Conservation (phyloP, 2,113 vertebrate genomes). For the Nanorana parkeri region DNA sequence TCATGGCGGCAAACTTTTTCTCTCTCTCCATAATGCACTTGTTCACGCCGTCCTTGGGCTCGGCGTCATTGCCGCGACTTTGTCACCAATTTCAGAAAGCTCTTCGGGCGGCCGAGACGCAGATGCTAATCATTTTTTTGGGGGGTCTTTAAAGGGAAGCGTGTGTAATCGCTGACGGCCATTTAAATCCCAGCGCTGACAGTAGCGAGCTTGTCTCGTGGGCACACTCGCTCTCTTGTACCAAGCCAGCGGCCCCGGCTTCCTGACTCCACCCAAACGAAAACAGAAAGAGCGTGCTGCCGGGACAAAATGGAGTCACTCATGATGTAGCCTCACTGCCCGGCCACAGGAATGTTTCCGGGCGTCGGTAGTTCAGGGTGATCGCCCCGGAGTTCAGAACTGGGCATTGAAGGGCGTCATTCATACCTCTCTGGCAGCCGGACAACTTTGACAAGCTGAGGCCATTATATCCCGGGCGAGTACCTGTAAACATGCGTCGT, state of each 20-base stretch:
- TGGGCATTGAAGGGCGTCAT: neutral
- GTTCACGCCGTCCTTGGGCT: neutral
- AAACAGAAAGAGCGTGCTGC: conserved; percentile 1
- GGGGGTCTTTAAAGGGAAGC: conserved; percentile 1
- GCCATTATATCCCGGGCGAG: neutral
- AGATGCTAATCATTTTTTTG: neutral
- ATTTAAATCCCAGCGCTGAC: conserved; percentile 6
- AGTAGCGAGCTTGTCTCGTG: conserved; percentile 26
- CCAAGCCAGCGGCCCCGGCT: conserved; percentile 7
- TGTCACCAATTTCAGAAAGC: neutral
- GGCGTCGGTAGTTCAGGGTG: conserved; percentile 1
- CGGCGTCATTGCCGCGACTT: neutral
- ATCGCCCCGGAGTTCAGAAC: conserved; percentile 2
- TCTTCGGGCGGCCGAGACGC: neutral
- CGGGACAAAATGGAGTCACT: conserved; percentile 33
- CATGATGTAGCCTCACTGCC: conserved; percentile 1
- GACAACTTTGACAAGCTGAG: neutral
- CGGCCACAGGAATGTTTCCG: conserved; percentile 50
- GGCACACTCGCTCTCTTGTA: conserved; percentile 41
- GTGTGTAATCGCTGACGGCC: neutral
- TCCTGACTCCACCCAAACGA: conserved; percentile 36
- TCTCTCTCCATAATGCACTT: too few species aligned
- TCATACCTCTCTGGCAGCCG: neutral
- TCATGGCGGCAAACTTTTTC: too few species aligned
- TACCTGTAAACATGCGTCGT: neutral